Conservation (phyloP, 2,113 vertebrate genomes). For the Halcyon malimbica region DNA sequence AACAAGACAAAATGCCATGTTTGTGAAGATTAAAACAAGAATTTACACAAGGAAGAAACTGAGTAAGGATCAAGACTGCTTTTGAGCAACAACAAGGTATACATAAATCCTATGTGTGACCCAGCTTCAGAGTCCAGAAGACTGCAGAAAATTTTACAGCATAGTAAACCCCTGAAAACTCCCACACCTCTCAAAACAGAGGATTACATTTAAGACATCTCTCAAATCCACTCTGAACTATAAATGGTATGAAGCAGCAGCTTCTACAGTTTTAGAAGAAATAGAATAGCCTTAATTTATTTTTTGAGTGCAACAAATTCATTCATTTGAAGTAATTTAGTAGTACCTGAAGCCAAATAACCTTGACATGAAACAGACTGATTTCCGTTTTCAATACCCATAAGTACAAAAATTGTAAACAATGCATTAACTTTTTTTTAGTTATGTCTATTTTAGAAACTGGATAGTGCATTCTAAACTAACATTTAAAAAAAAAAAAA, state of each 20-base stretch:
- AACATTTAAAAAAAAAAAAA: accelerated
- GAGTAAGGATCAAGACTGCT: neutral
- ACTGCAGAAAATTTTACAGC: neutral
- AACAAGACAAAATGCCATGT: neutral
- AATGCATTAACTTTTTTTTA: neutral
- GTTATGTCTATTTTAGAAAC: neutral
- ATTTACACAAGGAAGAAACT: neutral
- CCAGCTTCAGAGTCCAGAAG: neutral
- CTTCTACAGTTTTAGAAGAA: neutral
- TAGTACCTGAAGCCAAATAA: neutral
- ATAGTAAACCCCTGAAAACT: neutral
- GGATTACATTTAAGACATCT: neutral
- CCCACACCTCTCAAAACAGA: neutral
- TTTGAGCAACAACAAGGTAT: neutral
- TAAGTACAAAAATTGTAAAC: neutral
- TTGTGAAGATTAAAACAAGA: neutral
- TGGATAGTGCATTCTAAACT: neutral
- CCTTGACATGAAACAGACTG: neutral
- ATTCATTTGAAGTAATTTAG: neutral
- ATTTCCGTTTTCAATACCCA: neutral
- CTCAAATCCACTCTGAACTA: neutral
- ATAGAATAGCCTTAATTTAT: neutral
- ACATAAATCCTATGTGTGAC: neutral
- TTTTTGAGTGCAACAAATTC: neutral
- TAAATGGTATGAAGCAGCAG: neutral